Conservation (phyloP, 2,888 invertebrate species). For the Meghimatium bilineatum region DNA sequence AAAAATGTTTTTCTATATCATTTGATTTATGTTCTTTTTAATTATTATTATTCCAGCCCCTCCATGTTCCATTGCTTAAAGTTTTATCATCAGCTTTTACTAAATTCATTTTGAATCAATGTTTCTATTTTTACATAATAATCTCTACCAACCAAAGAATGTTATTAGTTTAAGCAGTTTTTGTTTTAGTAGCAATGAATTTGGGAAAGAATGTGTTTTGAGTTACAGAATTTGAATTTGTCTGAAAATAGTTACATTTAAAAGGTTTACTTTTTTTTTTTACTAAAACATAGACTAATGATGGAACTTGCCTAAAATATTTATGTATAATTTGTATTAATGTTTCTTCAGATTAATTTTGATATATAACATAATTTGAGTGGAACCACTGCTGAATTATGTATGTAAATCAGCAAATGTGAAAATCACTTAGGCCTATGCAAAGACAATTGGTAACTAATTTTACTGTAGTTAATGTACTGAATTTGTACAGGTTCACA, state of each 20-base stretch:
- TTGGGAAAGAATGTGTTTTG: not conserved
- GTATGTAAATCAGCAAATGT: constrained; percentile 39
- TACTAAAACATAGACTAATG: too few relatives aligned
- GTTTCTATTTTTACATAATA: not conserved
- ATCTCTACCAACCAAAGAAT: constrained; percentile 43
- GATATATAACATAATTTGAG: not conserved
- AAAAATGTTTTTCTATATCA: not conserved
- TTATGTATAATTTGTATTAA: not conserved
- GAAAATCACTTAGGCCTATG: constrained; percentile 38
- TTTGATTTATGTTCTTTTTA: not conserved
- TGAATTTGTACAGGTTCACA: constrained; percentile 45
- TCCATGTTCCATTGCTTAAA: not conserved
- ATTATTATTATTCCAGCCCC: constrained; percentile 29
- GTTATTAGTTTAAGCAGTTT: not conserved
- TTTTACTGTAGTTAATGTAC: constrained; percentile 32
- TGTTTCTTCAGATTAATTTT: not conserved
- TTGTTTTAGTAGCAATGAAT: not conserved
- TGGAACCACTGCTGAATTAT: constrained; percentile 47
- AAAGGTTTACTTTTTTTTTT: too few relatives aligned
- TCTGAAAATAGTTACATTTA: too few relatives aligned
- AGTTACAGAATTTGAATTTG: not conserved
- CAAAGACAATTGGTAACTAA: constrained; percentile 13
- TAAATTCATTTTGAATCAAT: constrained; percentile 5
- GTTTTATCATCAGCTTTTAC: not conserved
- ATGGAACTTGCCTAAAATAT: too few relatives aligned